phyloP scores from a whole-genome alignment of 2,113 vertebrate genomes.

The Chlamydotis undulata region DNA sequence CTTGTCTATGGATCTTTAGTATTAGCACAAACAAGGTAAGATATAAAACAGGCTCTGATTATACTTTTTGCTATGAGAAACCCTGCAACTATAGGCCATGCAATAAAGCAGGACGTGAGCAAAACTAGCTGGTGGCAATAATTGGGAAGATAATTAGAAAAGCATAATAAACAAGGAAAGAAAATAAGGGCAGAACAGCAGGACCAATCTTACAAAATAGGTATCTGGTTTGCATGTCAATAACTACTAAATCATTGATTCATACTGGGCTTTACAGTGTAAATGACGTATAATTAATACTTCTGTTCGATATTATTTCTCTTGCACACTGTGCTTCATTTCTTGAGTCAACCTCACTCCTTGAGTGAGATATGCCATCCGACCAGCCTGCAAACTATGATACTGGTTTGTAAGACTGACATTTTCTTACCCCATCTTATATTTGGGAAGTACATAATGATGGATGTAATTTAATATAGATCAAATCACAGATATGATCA shows the following conservation, averaged over 20 bases:
- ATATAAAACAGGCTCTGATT: not conserved
- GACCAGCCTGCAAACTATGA: not conserved
- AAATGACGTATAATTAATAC: not conserved
- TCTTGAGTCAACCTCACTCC: not conserved
- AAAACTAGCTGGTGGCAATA: not conserved
- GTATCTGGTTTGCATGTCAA: not conserved
- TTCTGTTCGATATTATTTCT: not conserved
- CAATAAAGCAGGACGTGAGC: not conserved
- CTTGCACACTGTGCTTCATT: not conserved
- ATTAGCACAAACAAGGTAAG: not conserved
- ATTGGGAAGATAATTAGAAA: not conserved
- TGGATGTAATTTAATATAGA: not conserved
- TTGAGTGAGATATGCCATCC: not conserved
- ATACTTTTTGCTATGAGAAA: not conserved
- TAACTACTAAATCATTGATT: not conserved
- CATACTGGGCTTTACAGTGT: not conserved
- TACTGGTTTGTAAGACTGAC: not conserved
- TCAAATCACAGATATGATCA: not conserved
- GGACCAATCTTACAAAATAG: not conserved
- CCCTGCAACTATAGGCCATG: not conserved
- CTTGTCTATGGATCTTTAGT: not conserved
- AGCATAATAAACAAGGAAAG: not conserved
- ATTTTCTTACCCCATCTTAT: not conserved
- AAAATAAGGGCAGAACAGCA: not conserved
- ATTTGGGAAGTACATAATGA: not conserved